These are phyloP conservation scores for Glomeris maerens DNA, from an alignment of 1,140 invertebrate genomes.

Conservation along the genomic window DNA sequence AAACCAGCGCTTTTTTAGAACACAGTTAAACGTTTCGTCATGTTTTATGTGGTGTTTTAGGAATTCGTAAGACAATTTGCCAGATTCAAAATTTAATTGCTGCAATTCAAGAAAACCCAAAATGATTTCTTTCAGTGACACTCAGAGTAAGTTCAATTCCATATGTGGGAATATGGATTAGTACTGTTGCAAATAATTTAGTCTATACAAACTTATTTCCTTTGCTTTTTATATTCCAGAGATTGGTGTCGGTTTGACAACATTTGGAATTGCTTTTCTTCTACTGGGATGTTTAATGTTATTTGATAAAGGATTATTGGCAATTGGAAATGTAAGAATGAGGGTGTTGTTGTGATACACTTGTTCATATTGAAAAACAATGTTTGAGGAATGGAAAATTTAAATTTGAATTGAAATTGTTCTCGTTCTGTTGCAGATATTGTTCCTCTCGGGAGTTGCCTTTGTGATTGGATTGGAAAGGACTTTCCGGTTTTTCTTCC, in stretches of 20 bases:
- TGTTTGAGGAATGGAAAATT: conserved; percentile 5
- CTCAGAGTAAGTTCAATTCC: conserved; percentile 23
- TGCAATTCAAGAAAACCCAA: background rate
- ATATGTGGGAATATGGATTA: background rate
- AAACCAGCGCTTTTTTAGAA: too few species aligned
- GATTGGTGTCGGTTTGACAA: conserved; percentile 92
- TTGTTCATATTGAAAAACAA: background rate
- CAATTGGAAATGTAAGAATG: conserved; percentile 89
- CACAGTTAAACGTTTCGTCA: too few species aligned
- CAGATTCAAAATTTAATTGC: conserved; percentile 1
- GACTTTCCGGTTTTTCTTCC: conserved; percentile 96
- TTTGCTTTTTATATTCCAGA: conserved; percentile 47
- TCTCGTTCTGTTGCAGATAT: conserved; percentile 47
- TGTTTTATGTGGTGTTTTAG: too few species aligned
- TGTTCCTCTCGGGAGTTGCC: conserved; percentile 87
- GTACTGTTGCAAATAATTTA: conserved; percentile 6
- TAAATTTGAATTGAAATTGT: conserved; percentile 10
- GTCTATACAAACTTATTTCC: conserved; percentile 7
- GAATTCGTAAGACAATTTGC: too few species aligned
- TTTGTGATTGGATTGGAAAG: conserved; percentile 92
- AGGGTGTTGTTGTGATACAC: background rate
- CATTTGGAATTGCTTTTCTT: conserved; percentile 89
- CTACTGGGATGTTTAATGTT: conserved; percentile 87
- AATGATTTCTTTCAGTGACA: conserved; percentile 29
- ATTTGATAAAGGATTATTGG: conserved; percentile 94